Percentiles rank a stretch among this genome's conserved stretches.
phyloP scores from a whole-genome alignment of 2,888 invertebrate species.

The Lacanobia oleracea region DNA sequence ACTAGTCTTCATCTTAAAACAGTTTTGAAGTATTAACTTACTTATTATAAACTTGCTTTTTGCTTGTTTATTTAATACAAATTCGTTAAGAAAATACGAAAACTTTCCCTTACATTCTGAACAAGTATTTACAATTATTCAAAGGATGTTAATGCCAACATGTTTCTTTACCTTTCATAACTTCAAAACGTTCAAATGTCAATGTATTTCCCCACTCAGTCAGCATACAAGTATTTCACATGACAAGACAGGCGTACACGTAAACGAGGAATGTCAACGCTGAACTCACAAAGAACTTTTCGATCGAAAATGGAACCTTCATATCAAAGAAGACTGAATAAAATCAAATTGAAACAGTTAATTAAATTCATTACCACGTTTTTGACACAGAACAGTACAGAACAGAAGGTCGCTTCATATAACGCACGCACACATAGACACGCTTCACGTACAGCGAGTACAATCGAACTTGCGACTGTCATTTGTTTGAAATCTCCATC shows the following conservation, averaged over 20 bases:
- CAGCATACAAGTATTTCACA: conserved; percentile 6
- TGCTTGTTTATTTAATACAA: conserved; percentile 13
- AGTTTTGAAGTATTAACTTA: conserved; percentile 25
- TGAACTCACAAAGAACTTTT: conserved; percentile 38
- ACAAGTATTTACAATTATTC: not conserved
- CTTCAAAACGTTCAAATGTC: conserved; percentile 11
- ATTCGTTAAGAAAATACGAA: not conserved
- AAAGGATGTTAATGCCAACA: conserved; percentile 8
- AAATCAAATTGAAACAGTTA: conserved; percentile 67
- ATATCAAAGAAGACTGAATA: conserved; percentile 14
- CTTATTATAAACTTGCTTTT: conserved; percentile 7
- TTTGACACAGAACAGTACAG: not conserved
- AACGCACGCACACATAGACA: not conserved
- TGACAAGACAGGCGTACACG: conserved; percentile 27
- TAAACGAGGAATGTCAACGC: conserved; percentile 41
- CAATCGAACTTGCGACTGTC: too few species aligned
- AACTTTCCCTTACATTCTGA: conserved; percentile 3
- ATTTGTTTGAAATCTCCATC: not conserved
- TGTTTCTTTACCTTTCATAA: conserved; percentile 15
- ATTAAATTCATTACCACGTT: conserved; percentile 49
- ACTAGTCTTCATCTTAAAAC: not conserved
- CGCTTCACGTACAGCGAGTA: not conserved
- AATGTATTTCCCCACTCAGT: not conserved
- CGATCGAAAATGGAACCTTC: conserved; percentile 30
- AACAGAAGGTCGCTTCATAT: not conserved